phyloP scores from a whole-genome alignment of 2,113 vertebrate species.

The Melospiza melodia region DNA sequence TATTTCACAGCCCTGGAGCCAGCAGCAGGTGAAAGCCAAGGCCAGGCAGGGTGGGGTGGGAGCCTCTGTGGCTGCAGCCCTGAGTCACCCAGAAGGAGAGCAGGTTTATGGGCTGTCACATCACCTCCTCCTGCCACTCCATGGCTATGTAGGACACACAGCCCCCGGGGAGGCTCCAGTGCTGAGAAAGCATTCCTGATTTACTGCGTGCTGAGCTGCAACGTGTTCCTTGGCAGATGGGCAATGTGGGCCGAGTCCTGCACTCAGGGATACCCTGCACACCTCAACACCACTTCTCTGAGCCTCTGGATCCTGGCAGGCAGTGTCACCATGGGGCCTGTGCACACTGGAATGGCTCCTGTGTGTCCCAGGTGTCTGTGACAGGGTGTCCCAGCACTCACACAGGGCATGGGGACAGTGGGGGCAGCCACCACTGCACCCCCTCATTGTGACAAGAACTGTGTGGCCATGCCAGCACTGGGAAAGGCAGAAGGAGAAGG shows the following conservation, averaged over 20 bases:
- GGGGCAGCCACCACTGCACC: fast-evolving
- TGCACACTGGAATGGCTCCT: not conserved
- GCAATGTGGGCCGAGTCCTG: not conserved
- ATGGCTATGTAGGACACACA: not conserved
- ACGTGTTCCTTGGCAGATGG: not conserved
- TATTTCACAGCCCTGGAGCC: not conserved
- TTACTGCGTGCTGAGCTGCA: not conserved
- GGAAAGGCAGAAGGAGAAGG: not conserved
- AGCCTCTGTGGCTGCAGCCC: not conserved
- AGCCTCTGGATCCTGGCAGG: not conserved
- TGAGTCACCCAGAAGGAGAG: not conserved
- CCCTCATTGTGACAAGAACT: fast-evolving
- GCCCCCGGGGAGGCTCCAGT: not conserved
- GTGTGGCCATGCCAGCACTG: not conserved
- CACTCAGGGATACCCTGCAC: not conserved
- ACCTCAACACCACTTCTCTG: not conserved
- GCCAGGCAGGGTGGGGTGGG: fast-evolving
- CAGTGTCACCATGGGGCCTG: fast-evolving
- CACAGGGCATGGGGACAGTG: not conserved
- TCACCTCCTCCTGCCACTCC: not conserved
- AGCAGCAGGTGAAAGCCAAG: fast-evolving
- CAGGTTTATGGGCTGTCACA: not conserved
- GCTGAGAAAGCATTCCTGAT: not conserved
- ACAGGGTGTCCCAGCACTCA: not conserved
- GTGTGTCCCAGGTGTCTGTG: fast-evolving